Percentiles rank a stretch among this genome's conserved stretches.
Conservation (phyloP, 2,113 vertebrate genomes). For the Sialia sialis region DNA sequence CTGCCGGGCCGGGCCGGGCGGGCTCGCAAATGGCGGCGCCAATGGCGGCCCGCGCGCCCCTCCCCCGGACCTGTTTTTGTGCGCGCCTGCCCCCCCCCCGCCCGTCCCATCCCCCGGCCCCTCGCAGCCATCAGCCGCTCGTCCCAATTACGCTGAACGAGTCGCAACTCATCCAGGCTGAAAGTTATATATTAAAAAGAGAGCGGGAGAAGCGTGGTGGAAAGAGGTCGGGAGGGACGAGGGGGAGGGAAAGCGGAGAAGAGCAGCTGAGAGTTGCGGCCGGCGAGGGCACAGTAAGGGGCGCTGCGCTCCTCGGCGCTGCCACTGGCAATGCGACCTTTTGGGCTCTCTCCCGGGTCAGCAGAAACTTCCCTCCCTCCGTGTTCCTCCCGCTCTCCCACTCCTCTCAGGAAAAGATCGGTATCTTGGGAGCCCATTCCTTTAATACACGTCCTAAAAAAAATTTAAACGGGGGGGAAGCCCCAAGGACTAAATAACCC, state of each 20-base stretch:
- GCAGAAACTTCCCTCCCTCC: constrained; percentile 30
- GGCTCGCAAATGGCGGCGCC: constrained; percentile 22
- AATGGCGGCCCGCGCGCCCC: constrained; percentile 49
- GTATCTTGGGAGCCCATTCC: background rate
- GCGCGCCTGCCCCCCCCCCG: background rate
- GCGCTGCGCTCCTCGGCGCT: constrained; percentile 22
- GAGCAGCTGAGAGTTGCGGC: constrained; percentile 12
- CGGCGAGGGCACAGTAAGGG: constrained; percentile 64
- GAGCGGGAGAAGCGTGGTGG: background rate
- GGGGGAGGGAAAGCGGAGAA: background rate
- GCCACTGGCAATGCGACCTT: background rate
- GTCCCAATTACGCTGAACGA: constrained; percentile 78
- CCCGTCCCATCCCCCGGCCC: constrained; percentile 67
- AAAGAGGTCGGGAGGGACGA: background rate
- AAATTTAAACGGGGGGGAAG: background rate
- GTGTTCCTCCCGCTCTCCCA: background rate
- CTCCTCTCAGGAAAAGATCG: background rate
- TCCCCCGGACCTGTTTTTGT: constrained; percentile 68
- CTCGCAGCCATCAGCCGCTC: constrained; percentile 61
- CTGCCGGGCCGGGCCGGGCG: background rate
- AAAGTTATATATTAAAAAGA: constrained; percentile 45
- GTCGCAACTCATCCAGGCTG: constrained; percentile 69
- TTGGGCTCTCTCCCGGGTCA: background rate
- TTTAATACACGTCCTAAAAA: background rate
- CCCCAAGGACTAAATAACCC: background rate